Base-by-base conservation (phyloP, 2,797 vertebrate species). In the Clarias platycephalus region DNA sequence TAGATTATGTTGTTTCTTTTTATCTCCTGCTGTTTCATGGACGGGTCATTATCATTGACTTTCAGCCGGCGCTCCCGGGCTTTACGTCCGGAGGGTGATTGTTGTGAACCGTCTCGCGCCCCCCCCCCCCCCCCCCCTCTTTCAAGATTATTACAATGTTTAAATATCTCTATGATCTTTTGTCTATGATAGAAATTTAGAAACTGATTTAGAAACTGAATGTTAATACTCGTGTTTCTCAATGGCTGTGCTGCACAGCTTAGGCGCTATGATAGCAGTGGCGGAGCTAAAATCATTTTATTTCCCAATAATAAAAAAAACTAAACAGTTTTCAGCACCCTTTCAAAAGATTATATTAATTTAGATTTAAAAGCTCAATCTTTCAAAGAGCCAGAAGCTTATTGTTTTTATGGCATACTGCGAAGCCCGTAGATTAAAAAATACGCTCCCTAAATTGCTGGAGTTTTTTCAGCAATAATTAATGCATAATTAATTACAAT, bases 351-450 rank as follows among this genome's bases (percentile, higher is more conserved):
- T 89, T 84, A 88, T 80, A 84, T 86, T 89, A 86, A 90, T 89
- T 87, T 80, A 74, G 83, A 88, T 84, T 86, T 87, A 85, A 78
- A 89, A 87, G 89, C 90, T 88, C 84, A 86, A 68, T 83, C 84
- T 87, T 87, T 88, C 84, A 89, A 85, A 86, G 84, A 85, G 86
- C 84, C 84, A 87, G 86, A 88, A 81, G 85, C 57, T 34, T 78
- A 40, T 88, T 90, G 80, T 84, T 49, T 89, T 83, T 53, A 22
- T 28, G 44, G 86, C 78, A 68, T 58, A 87, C 77, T 90, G 88
- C 92, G 90, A 78, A 84, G 75, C 81, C 76, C 22, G 80, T 75
- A 91, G 89, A 92, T 92, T 90, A 89, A 85, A 81, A 58, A 80
- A 49, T 22, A 78, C 18, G 26, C 88, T 89, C 60, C 57, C 58